Percentiles rank a stretch among this genome's conserved stretches.
These are phyloP conservation scores for Colletes gigas DNA, from an alignment of 1,140 invertebrate genomes.

Conservation along the genomic window DNA sequence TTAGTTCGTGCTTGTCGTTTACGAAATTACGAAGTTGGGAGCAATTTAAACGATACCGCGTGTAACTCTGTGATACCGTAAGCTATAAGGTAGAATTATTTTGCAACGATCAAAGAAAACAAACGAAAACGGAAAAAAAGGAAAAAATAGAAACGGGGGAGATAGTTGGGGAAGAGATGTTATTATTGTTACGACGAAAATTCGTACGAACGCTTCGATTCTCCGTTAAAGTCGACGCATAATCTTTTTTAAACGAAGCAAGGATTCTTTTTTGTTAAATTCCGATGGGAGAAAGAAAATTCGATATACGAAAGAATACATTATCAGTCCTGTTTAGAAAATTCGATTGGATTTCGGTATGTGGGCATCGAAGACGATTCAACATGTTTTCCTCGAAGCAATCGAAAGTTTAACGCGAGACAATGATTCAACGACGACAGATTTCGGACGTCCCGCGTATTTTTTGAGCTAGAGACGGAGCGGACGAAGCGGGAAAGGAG, in stretches of 20 bases:
- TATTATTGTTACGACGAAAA: conserved; percentile 52
- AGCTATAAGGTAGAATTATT: conserved; percentile 79
- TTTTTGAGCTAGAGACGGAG: conserved; percentile 26
- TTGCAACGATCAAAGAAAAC: conserved; percentile 66
- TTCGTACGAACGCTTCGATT: conserved; percentile 54
- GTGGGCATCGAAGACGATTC: conserved; percentile 40
- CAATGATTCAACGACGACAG: conserved; percentile 37
- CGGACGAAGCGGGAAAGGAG: background rate
- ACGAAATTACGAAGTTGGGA: conserved; percentile 64
- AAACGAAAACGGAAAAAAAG: conserved; percentile 18
- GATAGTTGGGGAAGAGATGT: conserved; percentile 12
- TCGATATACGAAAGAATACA: conserved; percentile 1
- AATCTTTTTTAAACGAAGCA: conserved; percentile 22
- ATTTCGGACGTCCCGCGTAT: conserved; percentile 56
- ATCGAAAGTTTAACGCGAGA: conserved; percentile 28
- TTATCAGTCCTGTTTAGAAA: conserved; percentile 24
- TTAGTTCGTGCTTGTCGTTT: conserved; percentile 51
- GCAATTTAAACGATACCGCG: conserved; percentile 73
- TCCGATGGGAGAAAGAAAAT: background rate
- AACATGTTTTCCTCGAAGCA: conserved; percentile 47
- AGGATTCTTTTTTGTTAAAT: conserved; percentile 1
- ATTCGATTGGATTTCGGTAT: conserved; percentile 29
- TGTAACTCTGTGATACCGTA: conserved; percentile 80
- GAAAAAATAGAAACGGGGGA: background rate
- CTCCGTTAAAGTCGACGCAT: conserved; percentile 34